A percentile compares a stretch with the other conserved stretches of the same genome.
These are phyloP conservation scores for Drosophila nebulosa DNA, from an alignment of 1,140 invertebrate species.

Conservation along the genomic window DNA sequence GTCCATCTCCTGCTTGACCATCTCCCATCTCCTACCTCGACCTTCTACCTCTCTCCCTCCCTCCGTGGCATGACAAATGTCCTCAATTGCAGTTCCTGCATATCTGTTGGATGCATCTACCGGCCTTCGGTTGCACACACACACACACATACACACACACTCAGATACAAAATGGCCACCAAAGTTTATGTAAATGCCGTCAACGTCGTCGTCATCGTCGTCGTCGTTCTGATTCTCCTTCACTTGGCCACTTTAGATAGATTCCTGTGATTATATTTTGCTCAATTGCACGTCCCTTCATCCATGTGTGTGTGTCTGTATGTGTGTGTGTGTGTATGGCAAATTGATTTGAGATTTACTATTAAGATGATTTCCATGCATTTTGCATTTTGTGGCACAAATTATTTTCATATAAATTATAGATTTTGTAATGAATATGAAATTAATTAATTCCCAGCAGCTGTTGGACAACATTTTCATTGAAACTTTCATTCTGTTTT, in stretches of 20 bases:
- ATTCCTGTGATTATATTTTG: slow-evolving; percentile 74
- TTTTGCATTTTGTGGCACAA: slow-evolving; percentile 51
- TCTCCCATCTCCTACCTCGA: neutral
- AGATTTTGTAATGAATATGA: slow-evolving; percentile 69
- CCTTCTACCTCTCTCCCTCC: neutral
- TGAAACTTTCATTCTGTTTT: slow-evolving; percentile 32
- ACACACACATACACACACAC: slow-evolving; percentile 13
- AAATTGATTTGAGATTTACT: slow-evolving; percentile 55
- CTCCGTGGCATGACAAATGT: slow-evolving; percentile 67
- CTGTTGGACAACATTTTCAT: slow-evolving; percentile 31
- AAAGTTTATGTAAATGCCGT: slow-evolving; percentile 66
- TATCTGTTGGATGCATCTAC: slow-evolving; percentile 63
- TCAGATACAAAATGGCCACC: slow-evolving; percentile 55
- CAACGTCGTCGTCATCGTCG: slow-evolving; percentile 18
- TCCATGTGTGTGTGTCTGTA: slow-evolving; percentile 5
- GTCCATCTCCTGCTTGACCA: slow-evolving; percentile 35
- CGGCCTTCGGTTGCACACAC: neutral
- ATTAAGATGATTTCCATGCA: slow-evolving; percentile 58
- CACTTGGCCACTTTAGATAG: slow-evolving; percentile 64
- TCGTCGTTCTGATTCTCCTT: slow-evolving; percentile 40
- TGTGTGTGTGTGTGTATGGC: slow-evolving; percentile 6
- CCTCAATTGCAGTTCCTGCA: slow-evolving; percentile 74
- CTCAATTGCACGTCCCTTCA: slow-evolving; percentile 67
- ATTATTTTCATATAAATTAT: slow-evolving; percentile 74
- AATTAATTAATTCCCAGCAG: slow-evolving; percentile 58